Base-by-base conservation (phyloP, 2,888 invertebrate species). In the Oxytorus armatus region DNA sequence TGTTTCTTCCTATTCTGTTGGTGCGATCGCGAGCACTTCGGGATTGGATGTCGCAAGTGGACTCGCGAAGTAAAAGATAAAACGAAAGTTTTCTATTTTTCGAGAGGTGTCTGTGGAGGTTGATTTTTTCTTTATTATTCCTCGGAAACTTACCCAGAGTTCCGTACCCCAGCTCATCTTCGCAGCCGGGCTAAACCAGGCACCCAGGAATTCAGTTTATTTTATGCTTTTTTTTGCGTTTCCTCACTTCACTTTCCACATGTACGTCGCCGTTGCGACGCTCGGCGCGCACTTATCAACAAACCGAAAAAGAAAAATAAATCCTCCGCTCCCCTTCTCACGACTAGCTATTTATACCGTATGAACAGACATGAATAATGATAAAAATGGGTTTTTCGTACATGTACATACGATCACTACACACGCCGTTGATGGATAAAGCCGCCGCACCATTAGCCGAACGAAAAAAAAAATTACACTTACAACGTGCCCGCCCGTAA, bases 161-260 rank as follows among this genome's bases (percentile, higher is more conserved):
- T 92, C 92, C 87, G 91, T 92, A 85, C 92, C 92, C 92, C 92
- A 92, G 90, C 92, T 92, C 92, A 92, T 92, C 87, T 87, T 92
- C 89, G 87, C 86, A 86, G 87, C 87, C 87, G 88, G 89, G 85
- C 65, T 85, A 84, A 87, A 88, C 89, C 89, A 86, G 85, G 86
- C 85, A 83, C 86, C 63, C 73, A 39, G 69, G 77, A 70, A 74
- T 81, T n/a, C n/a, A n/a, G n/a, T n/a, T n/a, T 39, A 53, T 66
- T 76, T 36, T 72, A 33, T 39, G 51, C 61, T 53, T 61, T 44
- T 68, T 74, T 63, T 29, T 21, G 44, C 55, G 65, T 78, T 81
- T 74, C 36, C 66, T 75, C 74, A 79, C 81, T 78, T 68, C 75
- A 77, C 69, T 66, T 77, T 70, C 76, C 79, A 82, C 82, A 82